These are phyloP conservation scores for Eurypyga helias DNA, from an alignment of 2,113 vertebrate genomes.

Conservation along the genomic window DNA sequence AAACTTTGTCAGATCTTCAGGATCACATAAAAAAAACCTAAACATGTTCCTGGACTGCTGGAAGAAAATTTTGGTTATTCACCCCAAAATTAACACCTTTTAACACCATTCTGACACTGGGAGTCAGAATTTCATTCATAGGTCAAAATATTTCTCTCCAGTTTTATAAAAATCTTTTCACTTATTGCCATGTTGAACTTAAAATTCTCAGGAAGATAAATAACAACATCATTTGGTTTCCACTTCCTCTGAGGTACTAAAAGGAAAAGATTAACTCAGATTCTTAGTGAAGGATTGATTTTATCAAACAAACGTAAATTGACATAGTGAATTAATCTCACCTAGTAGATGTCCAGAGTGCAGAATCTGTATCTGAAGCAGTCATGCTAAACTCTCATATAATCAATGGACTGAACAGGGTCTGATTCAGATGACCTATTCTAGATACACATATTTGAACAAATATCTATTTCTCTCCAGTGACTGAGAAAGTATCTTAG, in stretches of 20 bases:
- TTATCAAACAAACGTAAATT: not conserved
- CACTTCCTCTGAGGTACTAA: not conserved
- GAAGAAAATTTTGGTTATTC: no score
- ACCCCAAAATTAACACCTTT: no score
- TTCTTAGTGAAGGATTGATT: not conserved
- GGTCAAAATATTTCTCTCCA: not conserved
- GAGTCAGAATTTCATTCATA: not conserved
- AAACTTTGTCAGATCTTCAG: no score
- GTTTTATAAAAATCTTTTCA: not conserved
- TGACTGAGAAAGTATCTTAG: not conserved
- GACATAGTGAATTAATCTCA: not conserved
- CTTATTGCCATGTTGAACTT: not conserved
- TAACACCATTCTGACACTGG: no score
- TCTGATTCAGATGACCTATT: not conserved
- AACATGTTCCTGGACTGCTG: no score
- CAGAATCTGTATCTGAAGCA: not conserved
- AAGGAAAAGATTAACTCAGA: not conserved
- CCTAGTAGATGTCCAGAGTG: not conserved
- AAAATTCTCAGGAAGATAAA: not conserved
- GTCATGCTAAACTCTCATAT: not conserved
- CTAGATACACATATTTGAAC: not conserved
- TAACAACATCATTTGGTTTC: not conserved
- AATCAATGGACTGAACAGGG: not conserved
- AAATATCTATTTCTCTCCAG: not conserved
- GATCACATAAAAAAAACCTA: no score